A percentile compares a stretch with the other conserved stretches of the same genome.
These are phyloP conservation scores for Enteromius unitaeniatus DNA, from an alignment of 2,797 vertebrate genomes.

Conservation along the genomic window DNA sequence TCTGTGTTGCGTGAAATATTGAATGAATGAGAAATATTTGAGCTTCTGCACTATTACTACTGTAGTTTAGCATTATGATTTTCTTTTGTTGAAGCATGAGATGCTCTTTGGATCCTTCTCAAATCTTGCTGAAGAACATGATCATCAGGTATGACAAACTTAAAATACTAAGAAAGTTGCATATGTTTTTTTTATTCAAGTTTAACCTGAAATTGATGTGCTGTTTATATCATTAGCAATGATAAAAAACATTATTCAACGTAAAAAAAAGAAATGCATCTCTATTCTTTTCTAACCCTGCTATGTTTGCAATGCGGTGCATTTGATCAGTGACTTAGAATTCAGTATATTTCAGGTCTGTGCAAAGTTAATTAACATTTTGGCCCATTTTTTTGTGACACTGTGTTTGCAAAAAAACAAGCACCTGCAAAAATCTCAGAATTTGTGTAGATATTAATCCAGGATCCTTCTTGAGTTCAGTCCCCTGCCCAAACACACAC, in stretches of 20 bases:
- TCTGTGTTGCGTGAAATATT: no score
- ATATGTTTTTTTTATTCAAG: not conserved
- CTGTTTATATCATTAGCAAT: not conserved
- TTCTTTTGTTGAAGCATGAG: not conserved
- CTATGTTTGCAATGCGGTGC: not conserved
- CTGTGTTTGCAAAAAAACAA: not conserved
- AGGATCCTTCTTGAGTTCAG: slow-evolving; percentile 4
- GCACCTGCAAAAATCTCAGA: slow-evolving; percentile 10
- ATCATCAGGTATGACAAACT: not conserved
- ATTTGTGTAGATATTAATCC: not conserved
- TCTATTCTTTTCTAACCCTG: not conserved
- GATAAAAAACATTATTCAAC: not conserved
- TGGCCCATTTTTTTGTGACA: not conserved
- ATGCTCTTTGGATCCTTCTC: not conserved
- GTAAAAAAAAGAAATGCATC: not conserved
- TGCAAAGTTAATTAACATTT: not conserved
- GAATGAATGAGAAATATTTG: not conserved
- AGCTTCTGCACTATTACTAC: not conserved
- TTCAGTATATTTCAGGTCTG: not conserved
- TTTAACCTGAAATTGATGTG: not conserved
- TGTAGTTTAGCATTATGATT: not conserved
- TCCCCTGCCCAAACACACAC: slow-evolving; percentile 7
- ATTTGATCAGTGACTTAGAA: not conserved
- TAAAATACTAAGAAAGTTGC: not conserved
- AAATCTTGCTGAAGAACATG: not conserved